Evolutionary conservation across 2,113 vertebrate species (phyloP).

Genomic region (Genyomyrus donnyi): DNA sequence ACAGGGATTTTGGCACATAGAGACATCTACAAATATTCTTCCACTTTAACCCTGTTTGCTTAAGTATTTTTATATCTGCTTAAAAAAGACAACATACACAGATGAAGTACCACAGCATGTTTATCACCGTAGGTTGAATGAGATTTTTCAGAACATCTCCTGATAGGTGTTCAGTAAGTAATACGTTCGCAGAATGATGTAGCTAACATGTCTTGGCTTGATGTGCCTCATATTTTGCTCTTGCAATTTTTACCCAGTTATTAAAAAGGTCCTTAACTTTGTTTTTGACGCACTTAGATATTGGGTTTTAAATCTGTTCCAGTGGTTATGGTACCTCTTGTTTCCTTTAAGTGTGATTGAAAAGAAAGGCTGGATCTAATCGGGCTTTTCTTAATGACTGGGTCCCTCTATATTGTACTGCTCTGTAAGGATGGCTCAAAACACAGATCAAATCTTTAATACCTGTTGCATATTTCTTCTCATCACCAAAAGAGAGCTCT

Average conservation of each 20-base stretch:
- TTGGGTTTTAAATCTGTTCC: neutral
- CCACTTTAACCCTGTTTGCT: neutral
- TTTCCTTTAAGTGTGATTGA: neutral
- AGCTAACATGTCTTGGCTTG: neutral
- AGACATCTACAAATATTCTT: neutral
- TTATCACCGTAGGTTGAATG: neutral
- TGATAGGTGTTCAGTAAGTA: neutral
- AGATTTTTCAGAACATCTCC: neutral
- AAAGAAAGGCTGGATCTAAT: neutral
- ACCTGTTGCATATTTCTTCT: neutral
- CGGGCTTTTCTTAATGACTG: neutral
- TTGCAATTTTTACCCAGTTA: neutral
- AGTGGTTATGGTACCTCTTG: conserved; percentile 24
- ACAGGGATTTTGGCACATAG: neutral
- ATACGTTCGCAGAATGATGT: neutral
- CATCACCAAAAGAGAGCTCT: neutral
- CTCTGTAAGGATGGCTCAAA: neutral
- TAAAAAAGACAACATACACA: neutral
- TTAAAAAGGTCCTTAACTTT: neutral
- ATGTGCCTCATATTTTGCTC: neutral
- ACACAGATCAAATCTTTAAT: neutral
- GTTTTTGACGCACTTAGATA: neutral
- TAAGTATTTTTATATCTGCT: neutral
- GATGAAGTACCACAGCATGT: neutral
- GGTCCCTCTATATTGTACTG: neutral